Percentiles rank a stretch among this genome's conserved stretches.
phyloP scores from a whole-genome alignment of 1,140 invertebrate species.

The Drosophila mojavensis region DNA sequence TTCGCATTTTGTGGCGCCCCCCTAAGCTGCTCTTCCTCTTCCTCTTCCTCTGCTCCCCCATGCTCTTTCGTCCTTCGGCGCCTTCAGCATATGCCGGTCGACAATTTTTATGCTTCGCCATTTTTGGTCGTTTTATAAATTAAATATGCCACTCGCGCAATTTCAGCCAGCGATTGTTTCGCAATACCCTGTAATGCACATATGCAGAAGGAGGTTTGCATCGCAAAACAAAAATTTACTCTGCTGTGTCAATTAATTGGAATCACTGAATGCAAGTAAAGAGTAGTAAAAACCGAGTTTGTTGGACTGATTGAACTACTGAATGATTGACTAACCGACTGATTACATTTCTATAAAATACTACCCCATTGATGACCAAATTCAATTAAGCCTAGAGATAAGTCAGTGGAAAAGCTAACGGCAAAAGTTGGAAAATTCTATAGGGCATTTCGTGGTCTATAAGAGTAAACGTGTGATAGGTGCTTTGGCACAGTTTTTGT shows the following conservation, averaged over 20 bases:
- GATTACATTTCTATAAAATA: too few species aligned
- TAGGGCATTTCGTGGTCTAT: constrained; percentile 12
- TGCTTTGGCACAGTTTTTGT: constrained; percentile 66
- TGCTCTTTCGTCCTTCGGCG: not conserved
- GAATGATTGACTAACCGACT: not conserved
- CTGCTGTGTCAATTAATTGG: too few species aligned
- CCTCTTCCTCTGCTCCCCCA: not conserved
- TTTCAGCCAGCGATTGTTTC: constrained; percentile 45
- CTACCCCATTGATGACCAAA: not conserved
- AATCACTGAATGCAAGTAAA: too few species aligned
- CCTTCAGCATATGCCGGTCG: constrained; percentile 17
- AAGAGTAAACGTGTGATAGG: not conserved
- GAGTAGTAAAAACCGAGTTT: too few species aligned
- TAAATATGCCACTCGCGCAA: constrained; percentile 66
- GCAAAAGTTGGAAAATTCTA: not conserved
- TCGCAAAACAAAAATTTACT: too few species aligned
- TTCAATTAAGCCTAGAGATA: not conserved
- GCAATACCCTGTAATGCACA: constrained; percentile 9
- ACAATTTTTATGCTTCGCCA: constrained; percentile 55
- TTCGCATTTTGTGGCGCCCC: constrained; percentile 16
- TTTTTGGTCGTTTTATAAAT: constrained; percentile 73
- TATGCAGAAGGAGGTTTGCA: not conserved
- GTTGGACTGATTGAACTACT: not conserved
- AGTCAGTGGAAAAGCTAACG: not conserved
- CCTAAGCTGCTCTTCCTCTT: not conserved